These are phyloP conservation scores for Cettia cetti DNA, from an alignment of 2,113 vertebrate genomes.

Conservation along the genomic window DNA sequence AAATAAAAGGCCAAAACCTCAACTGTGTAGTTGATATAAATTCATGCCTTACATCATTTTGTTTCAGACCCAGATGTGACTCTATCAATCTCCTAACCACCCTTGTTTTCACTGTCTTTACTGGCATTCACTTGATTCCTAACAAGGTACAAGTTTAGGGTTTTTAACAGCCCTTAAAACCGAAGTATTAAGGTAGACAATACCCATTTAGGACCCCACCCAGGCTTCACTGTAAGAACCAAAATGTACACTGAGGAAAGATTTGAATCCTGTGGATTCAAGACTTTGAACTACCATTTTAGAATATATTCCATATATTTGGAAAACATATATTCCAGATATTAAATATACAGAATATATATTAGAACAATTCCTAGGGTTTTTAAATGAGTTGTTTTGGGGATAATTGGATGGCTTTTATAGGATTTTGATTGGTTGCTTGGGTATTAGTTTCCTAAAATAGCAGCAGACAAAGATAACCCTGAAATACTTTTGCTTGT, in stretches of 20 bases:
- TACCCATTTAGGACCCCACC: background rate
- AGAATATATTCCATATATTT: background rate
- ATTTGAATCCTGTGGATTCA: background rate
- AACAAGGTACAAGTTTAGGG: background rate
- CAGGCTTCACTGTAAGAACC: background rate
- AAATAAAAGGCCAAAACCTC: background rate
- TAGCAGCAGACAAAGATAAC: background rate
- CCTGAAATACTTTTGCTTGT: background rate
- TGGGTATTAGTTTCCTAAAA: background rate
- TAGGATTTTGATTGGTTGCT: background rate
- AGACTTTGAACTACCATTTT: background rate
- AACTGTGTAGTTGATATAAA: background rate
- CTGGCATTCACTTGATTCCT: background rate
- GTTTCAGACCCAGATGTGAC: background rate
- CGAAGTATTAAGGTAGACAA: background rate
- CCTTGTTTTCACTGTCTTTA: background rate
- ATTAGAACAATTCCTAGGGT: background rate
- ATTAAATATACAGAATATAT: background rate
- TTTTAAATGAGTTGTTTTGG: background rate
- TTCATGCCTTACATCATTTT: background rate
- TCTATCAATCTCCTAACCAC: background rate
- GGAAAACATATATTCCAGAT: background rate
- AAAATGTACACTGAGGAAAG: background rate
- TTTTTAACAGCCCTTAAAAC: background rate
- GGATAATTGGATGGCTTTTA: background rate